phyloP scores from a whole-genome alignment of 2,888 invertebrate species.

The Hirtodrosophila confusa region DNA sequence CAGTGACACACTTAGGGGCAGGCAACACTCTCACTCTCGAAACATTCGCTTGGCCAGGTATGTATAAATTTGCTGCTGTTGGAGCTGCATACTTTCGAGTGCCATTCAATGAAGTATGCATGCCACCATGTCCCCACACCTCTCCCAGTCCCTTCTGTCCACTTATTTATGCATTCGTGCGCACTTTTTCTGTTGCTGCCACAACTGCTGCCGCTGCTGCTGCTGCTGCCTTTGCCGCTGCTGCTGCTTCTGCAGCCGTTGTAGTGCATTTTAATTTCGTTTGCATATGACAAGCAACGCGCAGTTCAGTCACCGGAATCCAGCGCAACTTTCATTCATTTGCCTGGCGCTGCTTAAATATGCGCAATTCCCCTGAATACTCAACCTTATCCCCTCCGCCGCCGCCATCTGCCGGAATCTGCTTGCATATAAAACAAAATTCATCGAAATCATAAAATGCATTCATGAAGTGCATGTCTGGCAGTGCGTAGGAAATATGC shows the following conservation, averaged over 20 bases:
- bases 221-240: slow-evolving; percentile 7
- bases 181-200: slow-evolving; percentile 64
- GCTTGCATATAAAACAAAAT: slow-evolving; percentile 57
- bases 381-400: neutral
- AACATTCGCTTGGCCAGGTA: slow-evolving; percentile 9
- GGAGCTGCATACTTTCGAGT: slow-evolving; percentile 68
- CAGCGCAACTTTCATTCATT: slow-evolving; percentile 71
- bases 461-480: slow-evolving; percentile 58
- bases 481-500: slow-evolving; percentile 26
- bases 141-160: slow-evolving; percentile 26
- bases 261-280: slow-evolving; percentile 79
- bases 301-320: slow-evolving; percentile 58
- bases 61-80: slow-evolving; percentile 37
- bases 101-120: slow-evolving; percentile 76
- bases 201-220: slow-evolving; percentile 13
- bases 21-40: slow-evolving; percentile 32
- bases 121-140: slow-evolving; percentile 28
- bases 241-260: slow-evolving; percentile 37
- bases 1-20: slow-evolving; percentile 39
- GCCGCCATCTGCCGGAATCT: slow-evolving; percentile 32
- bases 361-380: slow-evolving; percentile 48
- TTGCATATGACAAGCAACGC: slow-evolving; percentile 75
- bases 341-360: slow-evolving; percentile 69
- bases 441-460: slow-evolving; percentile 71
- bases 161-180: slow-evolving; percentile 77